A percentile compares a stretch with the other conserved stretches of the same genome.
Evolutionary conservation across 2,888 invertebrate genomes (phyloP).

Genomic region (Allolobophora icterica): DNA sequence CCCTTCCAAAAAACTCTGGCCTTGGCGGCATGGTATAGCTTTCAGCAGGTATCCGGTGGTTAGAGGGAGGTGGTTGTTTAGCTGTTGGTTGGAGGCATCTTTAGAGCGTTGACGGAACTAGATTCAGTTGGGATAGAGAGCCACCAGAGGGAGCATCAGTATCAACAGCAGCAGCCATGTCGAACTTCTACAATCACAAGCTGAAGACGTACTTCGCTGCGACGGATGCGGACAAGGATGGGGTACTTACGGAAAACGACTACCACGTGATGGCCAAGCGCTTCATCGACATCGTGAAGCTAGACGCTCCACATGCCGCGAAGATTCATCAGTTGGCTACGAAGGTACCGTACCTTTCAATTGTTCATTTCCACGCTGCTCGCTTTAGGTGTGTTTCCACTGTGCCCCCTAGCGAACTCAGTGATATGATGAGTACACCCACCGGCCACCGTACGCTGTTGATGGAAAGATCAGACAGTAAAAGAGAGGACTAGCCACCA

Average conservation of each 20-base stretch:
- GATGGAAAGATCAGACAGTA: too few species aligned
- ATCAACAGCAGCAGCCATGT: neutral
- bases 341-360: neutral
- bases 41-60: neutral
- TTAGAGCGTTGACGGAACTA: neutral
- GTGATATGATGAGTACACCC: too few species aligned
- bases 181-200: neutral
- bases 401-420: too few species aligned
- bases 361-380: too few species aligned
- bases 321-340: neutral
- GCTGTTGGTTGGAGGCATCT: neutral
- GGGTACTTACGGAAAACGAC: neutral
- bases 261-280: neutral
- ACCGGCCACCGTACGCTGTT: too few species aligned
- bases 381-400: too few species aligned
- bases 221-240: neutral
- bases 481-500: too few species aligned
- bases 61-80: conserved; percentile 1
- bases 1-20: neutral
- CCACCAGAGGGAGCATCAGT: neutral
- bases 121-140: neutral
- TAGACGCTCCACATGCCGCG: neutral
- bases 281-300: neutral
- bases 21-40: neutral
- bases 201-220: neutral